Conservation (phyloP, 2,113 vertebrate genomes). For the Nanorana parkeri region DNA sequence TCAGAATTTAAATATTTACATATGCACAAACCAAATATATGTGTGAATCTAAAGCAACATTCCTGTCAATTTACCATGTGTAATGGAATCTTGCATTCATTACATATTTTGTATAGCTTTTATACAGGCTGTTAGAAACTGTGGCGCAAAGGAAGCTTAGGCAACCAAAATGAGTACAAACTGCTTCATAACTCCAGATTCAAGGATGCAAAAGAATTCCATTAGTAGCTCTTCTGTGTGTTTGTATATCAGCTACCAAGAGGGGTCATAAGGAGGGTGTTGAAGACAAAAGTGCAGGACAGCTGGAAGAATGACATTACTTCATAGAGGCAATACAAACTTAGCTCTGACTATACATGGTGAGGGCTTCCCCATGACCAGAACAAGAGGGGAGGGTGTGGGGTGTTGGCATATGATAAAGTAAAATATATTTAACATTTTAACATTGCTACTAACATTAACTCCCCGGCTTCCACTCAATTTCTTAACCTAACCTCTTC, state of each 20-base stretch:
- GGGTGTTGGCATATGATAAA: neutral
- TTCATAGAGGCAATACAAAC: conserved; percentile 76
- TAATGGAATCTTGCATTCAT: neutral
- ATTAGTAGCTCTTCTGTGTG: conserved; percentile 57
- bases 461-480: too few species aligned
- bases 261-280: conserved; percentile 52
- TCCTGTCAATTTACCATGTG: neutral
- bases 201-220: conserved; percentile 85
- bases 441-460: too few species aligned
- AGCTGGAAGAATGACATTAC: conserved; percentile 77
- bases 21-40: neutral
- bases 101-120: neutral
- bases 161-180: neutral
- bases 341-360: conserved; percentile 91
- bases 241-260: conserved; percentile 71
- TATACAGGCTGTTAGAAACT: neutral
- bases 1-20: neutral
- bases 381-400: neutral
- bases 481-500: too few species aligned
- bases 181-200: neutral
- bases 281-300: conserved; percentile 71
- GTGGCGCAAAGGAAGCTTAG: neutral
- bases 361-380: conserved; percentile 83
- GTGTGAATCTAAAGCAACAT: neutral
- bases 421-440: neutral